These are phyloP conservation scores for Pelodiscus sinensis DNA, from an alignment of 2,113 vertebrate genomes.

Conservation along the genomic window DNA sequence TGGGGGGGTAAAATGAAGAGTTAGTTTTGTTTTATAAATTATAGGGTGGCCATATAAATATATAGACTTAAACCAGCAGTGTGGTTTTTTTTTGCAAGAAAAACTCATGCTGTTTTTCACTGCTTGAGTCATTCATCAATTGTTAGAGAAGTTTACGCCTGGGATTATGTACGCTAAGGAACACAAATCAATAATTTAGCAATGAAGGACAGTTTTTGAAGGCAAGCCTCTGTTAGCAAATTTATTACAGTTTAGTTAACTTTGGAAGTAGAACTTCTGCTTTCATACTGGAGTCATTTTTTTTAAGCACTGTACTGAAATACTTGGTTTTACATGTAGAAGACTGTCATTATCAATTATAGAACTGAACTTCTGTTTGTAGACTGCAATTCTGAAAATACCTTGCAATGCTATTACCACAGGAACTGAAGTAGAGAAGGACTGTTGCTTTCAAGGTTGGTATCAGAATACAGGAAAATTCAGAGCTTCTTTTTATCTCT, in stretches of 20 bases:
- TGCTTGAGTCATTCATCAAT: background rate
- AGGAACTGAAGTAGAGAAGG: background rate
- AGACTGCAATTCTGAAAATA: background rate
- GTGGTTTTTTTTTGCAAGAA: background rate
- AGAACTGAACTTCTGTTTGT: background rate
- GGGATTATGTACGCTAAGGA: background rate
- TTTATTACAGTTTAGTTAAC: too few relatives aligned
- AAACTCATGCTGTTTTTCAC: background rate
- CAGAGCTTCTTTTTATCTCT: background rate
- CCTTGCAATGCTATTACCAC: background rate
- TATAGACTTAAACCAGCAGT: background rate
- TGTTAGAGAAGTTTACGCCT: background rate
- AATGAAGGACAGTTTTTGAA: constrained; percentile 9
- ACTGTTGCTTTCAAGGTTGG: background rate
- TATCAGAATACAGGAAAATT: background rate
- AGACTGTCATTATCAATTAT: background rate
- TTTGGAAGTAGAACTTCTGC: background rate
- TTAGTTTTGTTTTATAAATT: background rate
- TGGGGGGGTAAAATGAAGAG: background rate
- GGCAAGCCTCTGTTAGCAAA: too few relatives aligned
- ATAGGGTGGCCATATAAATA: background rate
- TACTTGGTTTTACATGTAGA: background rate
- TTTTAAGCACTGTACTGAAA: background rate
- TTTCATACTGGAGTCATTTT: background rate
- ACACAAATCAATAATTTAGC: background rate